phyloP scores from a whole-genome alignment of 2,113 vertebrate species.

The Shinisaurus crocodilurus region DNA sequence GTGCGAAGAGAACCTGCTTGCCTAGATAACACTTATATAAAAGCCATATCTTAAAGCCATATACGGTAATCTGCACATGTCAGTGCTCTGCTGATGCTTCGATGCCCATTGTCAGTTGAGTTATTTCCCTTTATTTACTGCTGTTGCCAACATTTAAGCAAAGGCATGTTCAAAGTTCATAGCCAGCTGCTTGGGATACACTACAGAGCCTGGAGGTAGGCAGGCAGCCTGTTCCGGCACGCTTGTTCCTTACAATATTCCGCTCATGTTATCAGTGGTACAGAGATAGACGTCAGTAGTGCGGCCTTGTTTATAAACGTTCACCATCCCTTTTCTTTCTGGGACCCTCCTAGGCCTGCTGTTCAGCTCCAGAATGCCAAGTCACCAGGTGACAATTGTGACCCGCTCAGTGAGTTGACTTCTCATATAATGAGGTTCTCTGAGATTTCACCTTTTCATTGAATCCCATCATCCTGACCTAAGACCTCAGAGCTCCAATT shows the following conservation, averaged over 20 bases:
- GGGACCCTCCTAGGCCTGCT: background rate
- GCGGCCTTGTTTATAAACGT: background rate
- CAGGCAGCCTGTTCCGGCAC: background rate
- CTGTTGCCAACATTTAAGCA: background rate
- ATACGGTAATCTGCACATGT: background rate
- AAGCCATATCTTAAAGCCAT: background rate
- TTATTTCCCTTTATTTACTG: background rate
- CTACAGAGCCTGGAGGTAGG: background rate
- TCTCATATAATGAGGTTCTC: background rate
- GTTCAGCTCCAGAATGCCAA: background rate
- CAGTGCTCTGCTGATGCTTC: background rate
- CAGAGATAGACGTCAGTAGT: too few species aligned
- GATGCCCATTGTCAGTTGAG: background rate
- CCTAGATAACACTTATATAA: slow-evolving; percentile 3
- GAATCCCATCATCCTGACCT: background rate
- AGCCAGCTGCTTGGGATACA: background rate
- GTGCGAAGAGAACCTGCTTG: background rate
- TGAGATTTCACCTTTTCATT: background rate
- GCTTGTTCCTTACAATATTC: background rate
- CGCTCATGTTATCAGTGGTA: background rate
- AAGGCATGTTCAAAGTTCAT: background rate
- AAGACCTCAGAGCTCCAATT: background rate
- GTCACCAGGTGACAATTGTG: background rate
- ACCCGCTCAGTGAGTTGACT: background rate
- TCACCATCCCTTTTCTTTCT: accelerated